phyloP scores from a whole-genome alignment of 2,888 invertebrate genomes.

The Cryptophagus acutangulus region DNA sequence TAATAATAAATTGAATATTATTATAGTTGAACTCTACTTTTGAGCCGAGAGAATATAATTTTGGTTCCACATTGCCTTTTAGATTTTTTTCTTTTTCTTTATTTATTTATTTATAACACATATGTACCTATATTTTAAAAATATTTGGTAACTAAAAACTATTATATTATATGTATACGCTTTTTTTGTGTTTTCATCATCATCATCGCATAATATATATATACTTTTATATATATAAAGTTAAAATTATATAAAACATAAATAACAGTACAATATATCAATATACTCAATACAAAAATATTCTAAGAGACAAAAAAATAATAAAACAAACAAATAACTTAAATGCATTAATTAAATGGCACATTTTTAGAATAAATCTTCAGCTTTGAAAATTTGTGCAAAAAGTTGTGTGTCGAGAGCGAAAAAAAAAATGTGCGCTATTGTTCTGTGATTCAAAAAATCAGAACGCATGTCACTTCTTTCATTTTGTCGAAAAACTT shows the following conservation, averaged over 20 bases:
- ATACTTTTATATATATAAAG: too few species aligned
- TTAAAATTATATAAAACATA: slow-evolving; percentile 40
- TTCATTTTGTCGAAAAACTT: background rate
- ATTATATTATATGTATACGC: slow-evolving; percentile 27
- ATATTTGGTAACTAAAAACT: slow-evolving; percentile 36
- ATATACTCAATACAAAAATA: slow-evolving; percentile 32
- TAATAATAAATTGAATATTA: too few species aligned
- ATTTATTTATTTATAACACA: too few species aligned
- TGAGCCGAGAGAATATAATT: slow-evolving; percentile 41
- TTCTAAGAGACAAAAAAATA: slow-evolving; percentile 31
- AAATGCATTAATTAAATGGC: slow-evolving; percentile 20
- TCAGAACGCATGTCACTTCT: too few species aligned
- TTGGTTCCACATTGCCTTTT: slow-evolving; percentile 41
- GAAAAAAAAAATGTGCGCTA: too few species aligned
- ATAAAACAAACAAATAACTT: slow-evolving; percentile 32
- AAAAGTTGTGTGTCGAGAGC: too few species aligned
- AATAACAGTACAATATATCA: too few species aligned
- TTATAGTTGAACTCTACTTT: slow-evolving; percentile 37
- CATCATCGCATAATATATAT: too few species aligned
- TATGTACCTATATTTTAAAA: slow-evolving; percentile 31
- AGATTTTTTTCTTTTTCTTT: too few species aligned
- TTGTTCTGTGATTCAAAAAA: too few species aligned
- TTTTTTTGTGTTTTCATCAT: too few species aligned
- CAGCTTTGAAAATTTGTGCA: slow-evolving; percentile 2
- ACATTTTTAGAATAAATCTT: slow-evolving; percentile 3